Evolutionary conservation across 2,113 vertebrate species (phyloP).

Genomic region (Odobenus rosmarus): DNA sequence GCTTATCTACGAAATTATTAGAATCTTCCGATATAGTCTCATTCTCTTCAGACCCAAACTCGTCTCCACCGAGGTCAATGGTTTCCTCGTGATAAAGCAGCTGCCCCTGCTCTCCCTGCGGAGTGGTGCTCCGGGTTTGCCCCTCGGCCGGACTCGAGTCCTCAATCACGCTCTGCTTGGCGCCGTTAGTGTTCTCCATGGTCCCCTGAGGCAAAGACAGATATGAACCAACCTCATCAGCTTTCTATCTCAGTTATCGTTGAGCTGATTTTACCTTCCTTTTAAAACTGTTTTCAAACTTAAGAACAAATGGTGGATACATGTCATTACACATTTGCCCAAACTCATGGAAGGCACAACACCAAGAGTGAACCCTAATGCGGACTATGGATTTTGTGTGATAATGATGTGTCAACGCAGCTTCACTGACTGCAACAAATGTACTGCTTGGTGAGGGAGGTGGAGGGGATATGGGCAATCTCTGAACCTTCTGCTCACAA

Average conservation of each 20-base stretch:
- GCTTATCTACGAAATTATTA: slow-evolving; percentile 89
- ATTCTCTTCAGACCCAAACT: slow-evolving; percentile 90
- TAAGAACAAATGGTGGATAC: neutral
- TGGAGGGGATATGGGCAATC: fast-evolving
- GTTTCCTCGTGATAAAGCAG: slow-evolving; percentile 91
- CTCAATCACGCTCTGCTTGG: slow-evolving; percentile 17
- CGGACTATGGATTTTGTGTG: fast-evolving
- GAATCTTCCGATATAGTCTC: slow-evolving; percentile 90
- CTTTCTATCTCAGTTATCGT: fast-evolving
- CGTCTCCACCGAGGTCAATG: slow-evolving; percentile 92
- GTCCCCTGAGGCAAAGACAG: slow-evolving; percentile 59
- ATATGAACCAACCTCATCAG: neutral
- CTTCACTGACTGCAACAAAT: fast-evolving
- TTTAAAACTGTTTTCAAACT: neutral
- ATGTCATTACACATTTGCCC: fast-evolving
- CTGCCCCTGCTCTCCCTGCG: slow-evolving; percentile 75
- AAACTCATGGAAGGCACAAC: fast-evolving
- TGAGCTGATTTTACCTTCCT: neutral
- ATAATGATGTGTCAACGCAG: fast-evolving
- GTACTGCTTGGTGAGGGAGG: no score
- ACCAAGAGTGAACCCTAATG: fast-evolving
- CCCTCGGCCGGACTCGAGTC: neutral
- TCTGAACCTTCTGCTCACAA: neutral
- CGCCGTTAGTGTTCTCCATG: slow-evolving; percentile 87
- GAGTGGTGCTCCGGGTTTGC: fast-evolving